Evolutionary conservation across 2,113 vertebrate species (phyloP).

Genomic region (Trematocara marginatum): DNA sequence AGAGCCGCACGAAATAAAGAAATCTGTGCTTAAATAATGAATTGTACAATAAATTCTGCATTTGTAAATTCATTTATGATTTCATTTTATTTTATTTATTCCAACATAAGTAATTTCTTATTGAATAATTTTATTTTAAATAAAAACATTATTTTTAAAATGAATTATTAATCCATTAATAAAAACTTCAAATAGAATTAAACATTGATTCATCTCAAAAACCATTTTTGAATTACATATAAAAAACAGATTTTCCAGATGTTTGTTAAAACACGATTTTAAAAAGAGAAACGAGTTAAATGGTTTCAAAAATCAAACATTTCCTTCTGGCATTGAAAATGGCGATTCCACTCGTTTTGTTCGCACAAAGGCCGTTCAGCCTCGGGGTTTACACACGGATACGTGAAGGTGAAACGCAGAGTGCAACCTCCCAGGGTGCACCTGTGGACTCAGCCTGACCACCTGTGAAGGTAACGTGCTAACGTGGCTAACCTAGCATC

Average conservation of each 20-base stretch:
- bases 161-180: background rate
- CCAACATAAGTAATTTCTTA: background rate
- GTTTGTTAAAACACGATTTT: background rate
- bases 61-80: background rate
- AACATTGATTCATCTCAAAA: fast-evolving
- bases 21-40: background rate
- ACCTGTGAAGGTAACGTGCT: background rate
- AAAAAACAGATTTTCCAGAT: fast-evolving
- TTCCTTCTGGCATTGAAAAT: fast-evolving
- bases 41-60: background rate
- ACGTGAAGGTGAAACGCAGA: background rate
- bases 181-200: background rate
- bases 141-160: background rate
- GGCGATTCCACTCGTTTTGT: background rate
- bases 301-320: background rate
- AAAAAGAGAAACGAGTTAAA: background rate
- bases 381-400: fast-evolving
- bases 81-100: background rate
- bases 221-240: fast-evolving
- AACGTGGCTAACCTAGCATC: background rate
- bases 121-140: fast-evolving
- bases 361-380: background rate
- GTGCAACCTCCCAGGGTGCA: background rate
- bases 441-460: background rate
- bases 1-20: background rate